These are phyloP conservation scores for Glaucopsyche alexis DNA, from an alignment of 2,888 invertebrate genomes.

Conservation along the genomic window DNA sequence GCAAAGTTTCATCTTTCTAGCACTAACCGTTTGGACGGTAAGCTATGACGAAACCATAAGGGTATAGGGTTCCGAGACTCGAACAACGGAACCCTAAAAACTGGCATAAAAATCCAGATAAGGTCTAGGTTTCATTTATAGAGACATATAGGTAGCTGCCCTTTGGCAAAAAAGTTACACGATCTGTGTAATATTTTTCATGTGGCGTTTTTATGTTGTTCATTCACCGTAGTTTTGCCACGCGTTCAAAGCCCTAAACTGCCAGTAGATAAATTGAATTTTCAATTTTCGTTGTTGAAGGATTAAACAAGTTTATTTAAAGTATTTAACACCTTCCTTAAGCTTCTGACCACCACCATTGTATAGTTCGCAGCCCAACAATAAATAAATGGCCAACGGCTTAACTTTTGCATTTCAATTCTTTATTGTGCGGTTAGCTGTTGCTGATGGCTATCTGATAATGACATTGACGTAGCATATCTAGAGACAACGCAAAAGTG, in stretches of 20 bases:
- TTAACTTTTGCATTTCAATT: not conserved
- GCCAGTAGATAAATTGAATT: not conserved
- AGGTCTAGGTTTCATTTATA: no score
- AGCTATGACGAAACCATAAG: no score
- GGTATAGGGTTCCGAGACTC: no score
- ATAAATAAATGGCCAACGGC: not conserved
- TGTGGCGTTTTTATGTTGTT: no score
- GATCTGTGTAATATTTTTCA: no score
- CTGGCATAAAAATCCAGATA: no score
- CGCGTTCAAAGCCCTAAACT: not conserved
- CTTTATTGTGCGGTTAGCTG: not conserved
- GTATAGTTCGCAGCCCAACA: not conserved
- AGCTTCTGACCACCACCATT: not conserved
- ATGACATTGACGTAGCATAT: not conserved
- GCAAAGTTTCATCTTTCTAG: no score
- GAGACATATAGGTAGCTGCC: no score
- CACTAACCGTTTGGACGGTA: no score
- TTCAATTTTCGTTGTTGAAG: not conserved
- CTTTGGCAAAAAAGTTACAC: no score
- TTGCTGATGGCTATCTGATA: not conserved
- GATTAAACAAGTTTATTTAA: not conserved
- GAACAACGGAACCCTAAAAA: no score
- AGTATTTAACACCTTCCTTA: conserved; percentile 51
- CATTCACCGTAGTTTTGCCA: not conserved
- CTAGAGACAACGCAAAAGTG: not conserved